A percentile compares a stretch with the other conserved stretches of the same genome.
Conservation (phyloP, 2,113 vertebrate genomes). For the Carlito syrichta region DNA sequence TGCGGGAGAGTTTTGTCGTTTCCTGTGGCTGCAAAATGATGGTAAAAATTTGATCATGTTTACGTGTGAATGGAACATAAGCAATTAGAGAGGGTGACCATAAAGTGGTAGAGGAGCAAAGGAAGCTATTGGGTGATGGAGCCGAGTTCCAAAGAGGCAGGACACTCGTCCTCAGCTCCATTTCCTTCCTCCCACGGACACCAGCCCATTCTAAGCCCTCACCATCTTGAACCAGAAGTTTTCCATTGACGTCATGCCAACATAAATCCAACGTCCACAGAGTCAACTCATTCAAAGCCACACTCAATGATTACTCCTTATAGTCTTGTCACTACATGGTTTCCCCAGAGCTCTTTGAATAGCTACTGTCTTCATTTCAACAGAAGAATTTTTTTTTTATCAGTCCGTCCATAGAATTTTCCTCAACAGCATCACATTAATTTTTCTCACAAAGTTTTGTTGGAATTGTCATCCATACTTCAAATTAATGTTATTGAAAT, state of each 20-base stretch:
- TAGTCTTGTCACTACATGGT: rapidly evolving
- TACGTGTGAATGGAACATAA: background rate
- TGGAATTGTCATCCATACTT: background rate
- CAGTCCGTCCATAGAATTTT: background rate
- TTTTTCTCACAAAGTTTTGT: background rate
- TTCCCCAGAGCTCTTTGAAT: background rate
- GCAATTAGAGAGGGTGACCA: background rate
- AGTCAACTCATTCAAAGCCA: background rate
- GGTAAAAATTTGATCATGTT: background rate
- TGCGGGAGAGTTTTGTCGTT: background rate
- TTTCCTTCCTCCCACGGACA: too few species aligned
- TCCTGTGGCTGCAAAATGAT: background rate
- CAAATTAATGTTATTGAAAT: background rate
- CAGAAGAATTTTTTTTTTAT: background rate
- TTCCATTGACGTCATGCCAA: too few species aligned
- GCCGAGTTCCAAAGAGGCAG: background rate
- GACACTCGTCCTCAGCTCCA: too few species aligned
- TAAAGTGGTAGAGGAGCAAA: background rate
- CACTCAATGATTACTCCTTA: background rate
- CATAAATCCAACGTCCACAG: too few species aligned
- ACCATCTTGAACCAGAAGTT: background rate
- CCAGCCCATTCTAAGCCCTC: too few species aligned
- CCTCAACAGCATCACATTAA: too few species aligned
- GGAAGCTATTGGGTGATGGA: too few species aligned
- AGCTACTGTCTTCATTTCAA: background rate